phyloP scores from a whole-genome alignment of 2,113 vertebrate species.

The Brachionichthys hirsutus region DNA sequence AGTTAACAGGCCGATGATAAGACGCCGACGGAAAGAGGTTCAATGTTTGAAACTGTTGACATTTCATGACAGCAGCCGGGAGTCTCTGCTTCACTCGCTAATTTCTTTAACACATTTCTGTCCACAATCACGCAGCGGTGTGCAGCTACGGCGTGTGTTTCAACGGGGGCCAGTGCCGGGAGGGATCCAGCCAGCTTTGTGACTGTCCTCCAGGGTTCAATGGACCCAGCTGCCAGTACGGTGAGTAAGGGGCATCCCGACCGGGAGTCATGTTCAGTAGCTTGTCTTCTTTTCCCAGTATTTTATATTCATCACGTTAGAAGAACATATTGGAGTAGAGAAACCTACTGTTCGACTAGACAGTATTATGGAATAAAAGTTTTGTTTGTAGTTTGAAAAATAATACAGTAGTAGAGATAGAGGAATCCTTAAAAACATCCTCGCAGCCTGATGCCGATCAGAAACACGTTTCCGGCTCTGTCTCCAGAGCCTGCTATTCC shows the following conservation, averaged over 20 bases:
- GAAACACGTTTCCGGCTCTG: too few relatives aligned
- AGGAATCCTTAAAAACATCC: too few relatives aligned
- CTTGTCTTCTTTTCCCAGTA: neutral
- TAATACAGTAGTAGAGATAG: too few relatives aligned
- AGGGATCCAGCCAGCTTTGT: slow-evolving; percentile 77
- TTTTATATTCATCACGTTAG: neutral
- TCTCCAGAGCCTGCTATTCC: neutral
- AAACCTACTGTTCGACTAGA: too few relatives aligned
- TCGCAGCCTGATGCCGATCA: neutral
- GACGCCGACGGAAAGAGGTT: slow-evolving; percentile 45
- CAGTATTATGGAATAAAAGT: too few relatives aligned
- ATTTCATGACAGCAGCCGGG: slow-evolving; percentile 42
- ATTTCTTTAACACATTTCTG: slow-evolving; percentile 21
- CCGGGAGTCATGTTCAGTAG: neutral
- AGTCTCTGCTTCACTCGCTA: slow-evolving; percentile 43
- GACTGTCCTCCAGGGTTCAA: slow-evolving; percentile 82
- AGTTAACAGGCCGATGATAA: slow-evolving; percentile 40
- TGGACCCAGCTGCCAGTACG: slow-evolving; percentile 84
- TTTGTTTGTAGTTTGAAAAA: too few relatives aligned
- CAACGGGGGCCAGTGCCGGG: slow-evolving; percentile 78
- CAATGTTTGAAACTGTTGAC: slow-evolving; percentile 38
- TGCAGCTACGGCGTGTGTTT: slow-evolving; percentile 79
- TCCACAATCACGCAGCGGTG: slow-evolving; percentile 63
- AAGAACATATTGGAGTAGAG: neutral
- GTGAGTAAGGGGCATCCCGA: slow-evolving; percentile 69